phyloP scores from a whole-genome alignment of 92 coral and sea anemone genomes.

The Galaxea fascicularis region DNA sequence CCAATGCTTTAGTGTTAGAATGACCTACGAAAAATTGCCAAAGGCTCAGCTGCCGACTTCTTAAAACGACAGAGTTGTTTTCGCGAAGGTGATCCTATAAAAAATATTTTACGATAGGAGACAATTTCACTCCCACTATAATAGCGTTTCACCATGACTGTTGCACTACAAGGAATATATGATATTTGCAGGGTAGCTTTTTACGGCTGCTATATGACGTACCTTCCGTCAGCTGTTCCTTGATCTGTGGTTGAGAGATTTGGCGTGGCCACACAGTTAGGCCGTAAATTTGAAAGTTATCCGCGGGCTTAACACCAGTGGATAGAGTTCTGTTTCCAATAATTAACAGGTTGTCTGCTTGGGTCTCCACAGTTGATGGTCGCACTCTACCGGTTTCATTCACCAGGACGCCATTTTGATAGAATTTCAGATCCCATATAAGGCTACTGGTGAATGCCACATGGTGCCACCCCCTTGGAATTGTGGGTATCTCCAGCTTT shows the following conservation, averaged over 20 bases:
- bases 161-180: not conserved
- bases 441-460: slow-evolving; percentile 52
- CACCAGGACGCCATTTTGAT: slow-evolving; percentile 31
- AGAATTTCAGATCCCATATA: slow-evolving; percentile 34
- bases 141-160: not conserved
- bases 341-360: not conserved
- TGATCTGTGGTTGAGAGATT: slow-evolving; percentile 16
- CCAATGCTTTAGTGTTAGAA: no score
- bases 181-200: not conserved
- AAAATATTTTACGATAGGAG: not conserved
- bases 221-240: slow-evolving; percentile 18
- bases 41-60: no score
- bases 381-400: not conserved
- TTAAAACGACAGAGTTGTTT: no score
- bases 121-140: not conserved
- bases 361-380: not conserved
- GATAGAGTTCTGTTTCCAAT: slow-evolving; percentile 22
- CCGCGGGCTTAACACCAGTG: not conserved
- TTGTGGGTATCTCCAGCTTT: not conserved
- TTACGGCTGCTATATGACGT: not conserved
- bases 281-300: slow-evolving; percentile 51
- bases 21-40: no score
- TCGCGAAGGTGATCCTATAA: no score
- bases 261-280: slow-evolving; percentile 54
- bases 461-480: no score